Evolutionary conservation across 2,797 vertebrate genomes (phyloP).

Genomic region (Morus bassanus): DNA sequence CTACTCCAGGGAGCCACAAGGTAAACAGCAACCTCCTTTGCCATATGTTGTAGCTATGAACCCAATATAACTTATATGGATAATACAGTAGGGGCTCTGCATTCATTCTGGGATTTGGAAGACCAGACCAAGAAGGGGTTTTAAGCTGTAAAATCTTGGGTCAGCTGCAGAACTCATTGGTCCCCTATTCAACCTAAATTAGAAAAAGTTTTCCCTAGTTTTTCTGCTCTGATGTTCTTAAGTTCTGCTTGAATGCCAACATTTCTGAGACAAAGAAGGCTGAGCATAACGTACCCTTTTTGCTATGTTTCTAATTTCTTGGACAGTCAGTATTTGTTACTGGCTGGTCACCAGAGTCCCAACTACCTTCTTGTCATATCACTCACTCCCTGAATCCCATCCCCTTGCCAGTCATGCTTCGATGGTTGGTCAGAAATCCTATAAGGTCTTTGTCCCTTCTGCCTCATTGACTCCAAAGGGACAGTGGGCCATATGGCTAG

Average conservation of each 20-base stretch:
- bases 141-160: neutral
- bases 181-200: neutral
- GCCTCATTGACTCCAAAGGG: accelerated
- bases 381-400: neutral
- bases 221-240: neutral
- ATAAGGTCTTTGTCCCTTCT: neutral
- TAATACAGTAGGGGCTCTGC: neutral
- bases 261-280: neutral
- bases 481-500: neutral
- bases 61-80: neutral
- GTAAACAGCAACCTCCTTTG: neutral
- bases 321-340: neutral
- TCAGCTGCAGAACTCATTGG: neutral
- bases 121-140: neutral
- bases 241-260: neutral
- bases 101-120: neutral
- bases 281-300: neutral
- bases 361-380: neutral
- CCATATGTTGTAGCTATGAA: neutral
- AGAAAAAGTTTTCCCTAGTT: neutral
- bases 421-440: neutral
- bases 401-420: accelerated
- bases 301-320: neutral
- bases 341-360: neutral
- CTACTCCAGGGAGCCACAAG: neutral